Evolutionary conservation across 2,888 invertebrate species (phyloP).

Genomic region (Julus scanicus): DNA sequence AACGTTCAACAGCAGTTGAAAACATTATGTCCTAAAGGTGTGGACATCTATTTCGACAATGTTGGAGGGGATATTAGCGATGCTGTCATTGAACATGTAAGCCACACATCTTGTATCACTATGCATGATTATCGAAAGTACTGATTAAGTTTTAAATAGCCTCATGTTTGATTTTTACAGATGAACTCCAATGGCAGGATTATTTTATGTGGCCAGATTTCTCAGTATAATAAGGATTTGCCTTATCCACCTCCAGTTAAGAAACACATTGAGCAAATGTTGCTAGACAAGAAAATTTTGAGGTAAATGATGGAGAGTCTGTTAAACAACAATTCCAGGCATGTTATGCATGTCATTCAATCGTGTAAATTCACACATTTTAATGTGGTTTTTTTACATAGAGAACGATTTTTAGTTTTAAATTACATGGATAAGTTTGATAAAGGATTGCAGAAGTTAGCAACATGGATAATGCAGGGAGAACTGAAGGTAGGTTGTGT

Average conservation of each 20-base stretch:
- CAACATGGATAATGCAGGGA: constrained; percentile 62
- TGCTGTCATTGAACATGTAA: constrained; percentile 65
- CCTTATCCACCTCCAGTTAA: constrained; percentile 66
- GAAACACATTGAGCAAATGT: constrained; percentile 61
- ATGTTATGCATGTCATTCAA: neutral
- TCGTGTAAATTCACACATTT: neutral
- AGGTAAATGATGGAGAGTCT: constrained; percentile 59
- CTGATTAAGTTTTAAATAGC: neutral
- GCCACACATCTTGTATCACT: neutral
- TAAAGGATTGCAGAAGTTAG: constrained; percentile 62
- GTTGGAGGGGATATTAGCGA: constrained; percentile 66
- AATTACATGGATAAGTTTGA: constrained; percentile 64
- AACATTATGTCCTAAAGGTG: constrained; percentile 64
- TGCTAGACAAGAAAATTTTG: constrained; percentile 57
- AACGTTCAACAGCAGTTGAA: constrained; percentile 62
- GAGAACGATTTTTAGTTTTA: constrained; percentile 66
- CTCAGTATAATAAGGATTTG: constrained; percentile 66
- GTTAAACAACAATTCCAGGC: neutral
- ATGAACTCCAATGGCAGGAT: constrained; percentile 65
- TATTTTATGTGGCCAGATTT: constrained; percentile 67
- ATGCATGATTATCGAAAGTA: neutral
- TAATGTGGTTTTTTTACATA: constrained; percentile 56
- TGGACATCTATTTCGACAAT: constrained; percentile 67
- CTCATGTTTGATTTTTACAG: constrained; percentile 60
- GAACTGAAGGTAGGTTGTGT: neutral